phyloP scores from a whole-genome alignment of 2,113 vertebrate species.

The Chamaea fasciata region DNA sequence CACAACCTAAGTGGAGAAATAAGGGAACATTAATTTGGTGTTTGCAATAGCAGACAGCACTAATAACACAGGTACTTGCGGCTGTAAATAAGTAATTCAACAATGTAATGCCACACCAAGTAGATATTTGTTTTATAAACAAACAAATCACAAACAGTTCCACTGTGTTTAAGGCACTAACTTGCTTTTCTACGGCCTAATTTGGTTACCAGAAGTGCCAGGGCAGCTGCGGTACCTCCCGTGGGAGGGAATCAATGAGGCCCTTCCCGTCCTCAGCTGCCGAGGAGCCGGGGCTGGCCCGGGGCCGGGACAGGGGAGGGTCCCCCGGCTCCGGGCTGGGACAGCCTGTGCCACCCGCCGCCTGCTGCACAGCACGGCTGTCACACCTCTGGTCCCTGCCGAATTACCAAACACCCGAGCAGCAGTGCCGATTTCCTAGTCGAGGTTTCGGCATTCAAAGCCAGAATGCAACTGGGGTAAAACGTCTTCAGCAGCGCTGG shows the following conservation, averaged over 20 bases:
- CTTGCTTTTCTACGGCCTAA: neutral
- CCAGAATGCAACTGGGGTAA: neutral
- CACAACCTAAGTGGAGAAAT: constrained; percentile 29
- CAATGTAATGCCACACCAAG: neutral
- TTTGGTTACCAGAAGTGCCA: neutral
- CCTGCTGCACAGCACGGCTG: neutral
- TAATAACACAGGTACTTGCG: constrained; percentile 29
- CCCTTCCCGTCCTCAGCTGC: neutral
- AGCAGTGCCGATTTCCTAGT: neutral
- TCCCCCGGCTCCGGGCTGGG: rapidly evolving
- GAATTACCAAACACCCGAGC: neutral
- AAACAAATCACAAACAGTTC: constrained; percentile 41
- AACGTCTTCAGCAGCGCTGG: neutral
- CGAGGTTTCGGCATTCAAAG: neutral
- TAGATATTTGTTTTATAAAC: constrained; percentile 38
- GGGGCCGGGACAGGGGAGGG: neutral
- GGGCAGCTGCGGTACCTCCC: neutral
- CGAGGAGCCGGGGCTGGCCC: neutral
- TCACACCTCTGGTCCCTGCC: neutral
- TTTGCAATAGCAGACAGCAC: neutral
- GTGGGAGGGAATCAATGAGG: neutral
- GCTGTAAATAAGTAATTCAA: constrained; percentile 48
- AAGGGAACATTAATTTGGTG: constrained; percentile 55
- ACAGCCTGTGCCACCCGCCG: neutral
- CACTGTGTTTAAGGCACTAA: constrained; percentile 3